Conservation (phyloP, 1,140 invertebrate genomes). For the Neodiprion pinetum region DNA sequence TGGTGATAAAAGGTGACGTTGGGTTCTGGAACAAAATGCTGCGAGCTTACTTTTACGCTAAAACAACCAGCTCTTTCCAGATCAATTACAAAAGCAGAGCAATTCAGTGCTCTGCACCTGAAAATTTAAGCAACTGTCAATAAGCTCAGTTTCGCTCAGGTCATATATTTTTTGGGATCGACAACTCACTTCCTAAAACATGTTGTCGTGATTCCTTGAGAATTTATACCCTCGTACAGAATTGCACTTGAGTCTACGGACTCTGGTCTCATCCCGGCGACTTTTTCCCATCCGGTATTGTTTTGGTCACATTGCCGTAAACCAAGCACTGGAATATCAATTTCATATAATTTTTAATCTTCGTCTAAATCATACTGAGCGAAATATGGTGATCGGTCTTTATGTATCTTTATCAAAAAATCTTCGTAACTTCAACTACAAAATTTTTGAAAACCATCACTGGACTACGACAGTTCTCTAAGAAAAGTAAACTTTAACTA, state of each 20-base stretch:
- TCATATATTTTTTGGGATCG: slow-evolving; percentile 12
- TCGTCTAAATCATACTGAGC: background rate
- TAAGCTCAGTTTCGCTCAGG: background rate
- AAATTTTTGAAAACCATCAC: too few species aligned
- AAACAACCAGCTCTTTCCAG: slow-evolving; percentile 47
- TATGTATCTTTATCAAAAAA: too few species aligned
- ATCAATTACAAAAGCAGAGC: slow-evolving; percentile 51
- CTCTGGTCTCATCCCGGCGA: slow-evolving; percentile 47
- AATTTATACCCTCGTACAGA: slow-evolving; percentile 41
- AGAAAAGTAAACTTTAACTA: too few species aligned
- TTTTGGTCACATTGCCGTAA: background rate
- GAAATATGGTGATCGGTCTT: too few species aligned
- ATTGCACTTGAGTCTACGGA: slow-evolving; percentile 27
- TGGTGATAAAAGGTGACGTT: slow-evolving; percentile 48
- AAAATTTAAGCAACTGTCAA: slow-evolving; percentile 11
- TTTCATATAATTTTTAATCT: background rate
- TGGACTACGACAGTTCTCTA: too few species aligned
- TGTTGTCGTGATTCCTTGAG: slow-evolving; percentile 44
- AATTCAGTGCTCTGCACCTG: slow-evolving; percentile 46
- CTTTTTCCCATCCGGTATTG: slow-evolving; percentile 47
- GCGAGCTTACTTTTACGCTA: slow-evolving; percentile 38
- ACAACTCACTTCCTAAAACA: slow-evolving; percentile 47
- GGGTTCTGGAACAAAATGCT: slow-evolving; percentile 46
- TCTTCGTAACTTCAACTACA: too few species aligned
- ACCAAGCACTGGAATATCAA: background rate